These are phyloP conservation scores for Drosophila demipolita DNA, from an alignment of 2,888 invertebrate species.

Conservation along the genomic window DNA sequence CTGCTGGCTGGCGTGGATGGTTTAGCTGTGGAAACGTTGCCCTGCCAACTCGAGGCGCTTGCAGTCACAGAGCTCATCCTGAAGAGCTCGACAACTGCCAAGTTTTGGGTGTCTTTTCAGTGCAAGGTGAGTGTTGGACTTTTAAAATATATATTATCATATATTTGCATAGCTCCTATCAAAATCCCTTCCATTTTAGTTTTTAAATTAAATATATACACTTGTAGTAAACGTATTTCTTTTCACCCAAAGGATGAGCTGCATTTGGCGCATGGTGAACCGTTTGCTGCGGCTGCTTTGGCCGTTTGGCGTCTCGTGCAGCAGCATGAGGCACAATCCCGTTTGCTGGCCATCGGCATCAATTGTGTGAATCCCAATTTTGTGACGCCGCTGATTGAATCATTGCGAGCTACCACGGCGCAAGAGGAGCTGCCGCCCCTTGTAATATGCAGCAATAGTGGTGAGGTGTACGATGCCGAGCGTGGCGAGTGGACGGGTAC, in stretches of 20 bases:
- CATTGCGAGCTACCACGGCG: constrained; percentile 83
- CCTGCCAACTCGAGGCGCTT: constrained; percentile 92
- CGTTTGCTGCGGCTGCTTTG: constrained; percentile 90
- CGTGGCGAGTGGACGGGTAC: constrained; percentile 87
- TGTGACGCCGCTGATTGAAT: constrained; percentile 87
- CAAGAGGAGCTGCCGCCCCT: constrained; percentile 88
- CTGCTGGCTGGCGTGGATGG: constrained; percentile 91
- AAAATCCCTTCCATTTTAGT: too few species aligned
- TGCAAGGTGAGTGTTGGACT: constrained; percentile 88
- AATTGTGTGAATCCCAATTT: constrained; percentile 92
- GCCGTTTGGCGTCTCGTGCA: constrained; percentile 87
- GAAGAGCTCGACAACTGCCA: constrained; percentile 89
- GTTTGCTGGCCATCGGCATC: constrained; percentile 93
- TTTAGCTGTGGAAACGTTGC: constrained; percentile 95
- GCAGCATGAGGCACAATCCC: constrained; percentile 87
- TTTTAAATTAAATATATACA: neutral
- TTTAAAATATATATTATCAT: neutral
- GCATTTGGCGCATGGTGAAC: constrained; percentile 91
- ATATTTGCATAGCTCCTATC: neutral
- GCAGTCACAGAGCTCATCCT: constrained; percentile 91
- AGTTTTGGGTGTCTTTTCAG: constrained; percentile 92
- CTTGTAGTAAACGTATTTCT: neutral
- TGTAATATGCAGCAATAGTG: constrained; percentile 96
- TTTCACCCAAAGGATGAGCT: constrained; percentile 86
- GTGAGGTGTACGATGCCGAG: constrained; percentile 85